Evolutionary conservation across 2,888 invertebrate species (phyloP), one percentile per base, ranked within the genome.

Genomic region (Coelopa pilipes): DNA sequence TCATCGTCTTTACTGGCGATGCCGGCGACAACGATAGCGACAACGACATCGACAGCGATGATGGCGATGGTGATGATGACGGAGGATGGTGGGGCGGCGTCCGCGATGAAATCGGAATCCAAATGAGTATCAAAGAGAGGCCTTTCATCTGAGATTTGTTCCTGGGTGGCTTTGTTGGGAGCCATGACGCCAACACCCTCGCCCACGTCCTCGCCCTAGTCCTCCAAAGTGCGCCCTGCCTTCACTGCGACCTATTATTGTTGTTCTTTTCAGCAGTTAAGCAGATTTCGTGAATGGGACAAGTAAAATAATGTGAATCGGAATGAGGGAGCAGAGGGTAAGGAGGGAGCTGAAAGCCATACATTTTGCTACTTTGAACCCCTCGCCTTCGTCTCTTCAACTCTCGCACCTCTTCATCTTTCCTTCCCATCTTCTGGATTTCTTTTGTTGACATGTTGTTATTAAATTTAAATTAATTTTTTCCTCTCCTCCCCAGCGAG

Each of bases 401-500:
- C 5, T 17, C 19, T 17, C 19, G n/a, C 55, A 11, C 19, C 19
- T 15, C 24, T 59, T 59, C 24, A 3, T 9, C 10, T 53, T 53
- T 53, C n/a, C 10, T 10, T 53, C 24, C 10, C 24, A 17, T 59
- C 19, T 59, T 59, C 65, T 65, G 45, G 34, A 46, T 65, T 65
- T 65, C 65, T 65, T 65, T 65, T 65, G 46, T 65, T 65, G 19
- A 63, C 19, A 47, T 45, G 65, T 47, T 47, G 65, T 65, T 65
- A 65, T 65, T 65, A 65, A 65, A 65, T 65, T 65, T 46, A 65
- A 65, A 65, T 65, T 65, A 65, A n/a, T 65, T 65, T 62, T 45
- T 17, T 63, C 7, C 12, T 7, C 46, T 19, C 46, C 46, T 45
- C 46, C 9, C 46, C 46, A 19, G n/a, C 19, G 7, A 12, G 11